Conservation (phyloP, 1,140 invertebrate species). For the Calephelis nemesis region DNA sequence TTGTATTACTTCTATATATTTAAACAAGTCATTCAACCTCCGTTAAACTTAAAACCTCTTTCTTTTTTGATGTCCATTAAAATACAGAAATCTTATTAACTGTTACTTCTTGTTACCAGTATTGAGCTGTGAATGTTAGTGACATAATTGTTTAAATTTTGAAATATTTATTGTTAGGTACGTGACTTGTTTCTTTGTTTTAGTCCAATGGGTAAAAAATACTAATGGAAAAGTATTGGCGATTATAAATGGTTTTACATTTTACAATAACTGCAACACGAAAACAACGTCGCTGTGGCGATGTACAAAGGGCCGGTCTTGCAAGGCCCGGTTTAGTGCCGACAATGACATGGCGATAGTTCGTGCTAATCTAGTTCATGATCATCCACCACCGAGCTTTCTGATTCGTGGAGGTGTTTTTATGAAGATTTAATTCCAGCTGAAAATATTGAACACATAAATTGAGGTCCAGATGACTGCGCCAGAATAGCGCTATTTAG, state of each 20-base stretch:
- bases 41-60: no score
- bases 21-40: no score
- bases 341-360: conserved; percentile 1
- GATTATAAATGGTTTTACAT: conserved; percentile 34
- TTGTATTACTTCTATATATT: no score
- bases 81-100: no score
- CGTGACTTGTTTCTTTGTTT: conserved; percentile 24
- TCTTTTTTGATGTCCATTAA: no score
- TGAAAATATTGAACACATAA: background rate
- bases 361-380: conserved; percentile 23
- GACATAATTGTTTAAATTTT: background rate
- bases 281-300: conserved; percentile 16
- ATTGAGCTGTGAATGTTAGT: no score
- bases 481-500: no score
- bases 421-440: background rate
- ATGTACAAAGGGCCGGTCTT: conserved; percentile 24
- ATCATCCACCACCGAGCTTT: conserved; percentile 25
- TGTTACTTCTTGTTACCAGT: no score
- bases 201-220: conserved; percentile 40
- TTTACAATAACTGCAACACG: conserved; percentile 25
- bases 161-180: background rate
- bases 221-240: conserved; percentile 22
- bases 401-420: conserved; percentile 9
- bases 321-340: conserved; percentile 21
- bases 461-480: no score